Evolutionary conservation across 1,140 invertebrate genomes (phyloP), one percentile per base, ranked within the genome.

Genomic region (Drosophila parvula): DNA sequence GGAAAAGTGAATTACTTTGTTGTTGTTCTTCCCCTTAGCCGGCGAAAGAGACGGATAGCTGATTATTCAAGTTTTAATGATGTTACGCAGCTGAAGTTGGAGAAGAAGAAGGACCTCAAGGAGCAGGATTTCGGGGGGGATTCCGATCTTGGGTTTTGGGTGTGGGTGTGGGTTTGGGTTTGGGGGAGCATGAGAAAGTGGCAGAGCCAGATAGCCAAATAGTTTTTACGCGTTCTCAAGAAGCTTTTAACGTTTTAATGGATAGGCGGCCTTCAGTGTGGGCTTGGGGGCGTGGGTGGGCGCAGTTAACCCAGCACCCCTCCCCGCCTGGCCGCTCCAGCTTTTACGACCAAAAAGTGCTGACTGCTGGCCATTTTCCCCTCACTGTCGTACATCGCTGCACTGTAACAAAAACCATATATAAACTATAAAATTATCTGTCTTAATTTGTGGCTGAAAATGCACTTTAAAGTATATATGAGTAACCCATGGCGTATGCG

Each of bases 201-300:
- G 45, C 41, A 62, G 62, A 41, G 74, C 51, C 55, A 69, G 73
- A 59, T 68, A 78, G 59, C 61, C 62, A 79, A 84, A 84, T 84
- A 84, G 75, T 86, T 85, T 80, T 86, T 85, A 81, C 79, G 79
- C 78, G 82, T 76, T 85, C 71, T 88, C 83, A 88, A 88, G 83
- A 86, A 88, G 83, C 83, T 86, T 88, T 86, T 86, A 88, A 83
- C 83, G 83, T 88, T 88, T 86, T 86, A 86, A 86, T 86, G 82
- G 82, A 79, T 85, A 84, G 65, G 56, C 76, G 81, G 65, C 69
- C 53, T 71, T 73, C 50, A 38, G 43, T 36, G 30, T 27, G 27
- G 36, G 1, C n/a, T 22, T 12, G n/a, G 69, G 27, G 36, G 3
- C 40, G 28, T 12, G n/a, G 62, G 38, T 16, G 34, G 11, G 32